Evolutionary conservation across 1,140 invertebrate genomes (phyloP), one percentile per base, ranked within the genome.

Genomic region (Mya arenaria): DNA sequence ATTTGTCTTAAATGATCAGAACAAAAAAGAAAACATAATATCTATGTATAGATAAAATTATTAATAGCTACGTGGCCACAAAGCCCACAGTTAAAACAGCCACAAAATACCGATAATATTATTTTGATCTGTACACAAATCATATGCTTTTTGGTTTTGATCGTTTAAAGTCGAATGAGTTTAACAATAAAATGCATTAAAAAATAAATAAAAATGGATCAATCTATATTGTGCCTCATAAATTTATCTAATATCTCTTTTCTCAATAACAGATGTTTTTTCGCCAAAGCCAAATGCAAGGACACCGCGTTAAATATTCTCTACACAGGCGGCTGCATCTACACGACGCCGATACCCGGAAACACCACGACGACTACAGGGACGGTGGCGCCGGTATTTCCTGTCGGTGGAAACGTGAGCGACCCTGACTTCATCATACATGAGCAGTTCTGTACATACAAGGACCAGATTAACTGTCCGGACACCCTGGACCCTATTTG

Each of bases 211-310:
- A n/a, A n/a, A n/a, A n/a, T n/a, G n/a, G n/a, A n/a, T n/a, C n/a
- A n/a, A n/a, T n/a, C n/a, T n/a, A n/a, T n/a, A n/a, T n/a, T n/a
- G n/a, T n/a, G n/a, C n/a, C n/a, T n/a, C n/a, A n/a, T n/a, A n/a
- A n/a, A n/a, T n/a, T n/a, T n/a, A n/a, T n/a, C n/a, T n/a, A 52
- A 52, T 52, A 17, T 52, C 4, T 52, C 19, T 52, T 69, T 3
- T 44, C n/a, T 37, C 39, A 56, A 13, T 78, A 66, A 56, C 75
- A 78, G 75, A 34, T 78, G 75, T 56, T 78, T 68, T 30, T 78
- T 78, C 32, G 75, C 75, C 2, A 39, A 78, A 23, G 32, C 58
- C 6, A 78, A 78, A 56, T 78, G 75, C 34, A 55, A 28, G 10
- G 25, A 68, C 23, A 41, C 62, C 10, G 52, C 62, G 37, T 39